These are phyloP conservation scores for Rhodophaea formosa DNA, from an alignment of 2,888 invertebrate genomes.

Conservation along the genomic window DNA sequence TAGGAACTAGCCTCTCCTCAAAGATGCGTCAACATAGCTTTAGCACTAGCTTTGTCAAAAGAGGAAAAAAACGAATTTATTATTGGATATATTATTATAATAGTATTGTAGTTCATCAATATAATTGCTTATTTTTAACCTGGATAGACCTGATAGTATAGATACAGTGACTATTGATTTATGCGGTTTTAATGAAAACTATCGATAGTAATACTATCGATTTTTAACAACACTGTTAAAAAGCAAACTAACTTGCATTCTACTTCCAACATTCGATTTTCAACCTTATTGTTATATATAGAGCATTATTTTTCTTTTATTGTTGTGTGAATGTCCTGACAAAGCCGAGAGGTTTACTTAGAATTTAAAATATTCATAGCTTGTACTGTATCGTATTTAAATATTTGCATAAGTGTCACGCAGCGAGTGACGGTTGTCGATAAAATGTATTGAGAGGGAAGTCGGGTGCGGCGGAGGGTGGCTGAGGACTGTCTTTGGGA, in stretches of 20 bases:
- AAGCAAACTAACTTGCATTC: slow-evolving; percentile 38
- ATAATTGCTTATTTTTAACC: no score
- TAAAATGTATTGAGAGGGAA: slow-evolving; percentile 75
- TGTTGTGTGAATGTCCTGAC: slow-evolving; percentile 58
- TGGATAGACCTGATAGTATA: no score
- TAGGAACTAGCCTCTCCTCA: no score
- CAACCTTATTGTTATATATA: slow-evolving; percentile 49
- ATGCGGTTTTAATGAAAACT: no score
- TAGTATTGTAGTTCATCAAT: no score
- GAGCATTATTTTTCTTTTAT: slow-evolving; percentile 58
- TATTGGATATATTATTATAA: no score
- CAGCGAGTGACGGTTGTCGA: slow-evolving; percentile 77
- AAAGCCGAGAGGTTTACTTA: slow-evolving; percentile 76
- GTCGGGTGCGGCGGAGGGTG: slow-evolving; percentile 39
- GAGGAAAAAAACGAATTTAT: no score
- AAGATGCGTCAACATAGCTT: no score
- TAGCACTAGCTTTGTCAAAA: no score
- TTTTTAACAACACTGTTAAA: no score
- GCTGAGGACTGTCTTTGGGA: slow-evolving; percentile 1
- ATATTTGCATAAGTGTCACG: slow-evolving; percentile 83
- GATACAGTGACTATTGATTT: no score
- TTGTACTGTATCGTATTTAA: slow-evolving; percentile 82
- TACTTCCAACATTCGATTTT: slow-evolving; percentile 46
- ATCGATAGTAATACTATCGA: no score
- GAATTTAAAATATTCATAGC: slow-evolving; percentile 83